Evolutionary conservation across 2,113 vertebrate species (phyloP).

Genomic region (Apus apus): DNA sequence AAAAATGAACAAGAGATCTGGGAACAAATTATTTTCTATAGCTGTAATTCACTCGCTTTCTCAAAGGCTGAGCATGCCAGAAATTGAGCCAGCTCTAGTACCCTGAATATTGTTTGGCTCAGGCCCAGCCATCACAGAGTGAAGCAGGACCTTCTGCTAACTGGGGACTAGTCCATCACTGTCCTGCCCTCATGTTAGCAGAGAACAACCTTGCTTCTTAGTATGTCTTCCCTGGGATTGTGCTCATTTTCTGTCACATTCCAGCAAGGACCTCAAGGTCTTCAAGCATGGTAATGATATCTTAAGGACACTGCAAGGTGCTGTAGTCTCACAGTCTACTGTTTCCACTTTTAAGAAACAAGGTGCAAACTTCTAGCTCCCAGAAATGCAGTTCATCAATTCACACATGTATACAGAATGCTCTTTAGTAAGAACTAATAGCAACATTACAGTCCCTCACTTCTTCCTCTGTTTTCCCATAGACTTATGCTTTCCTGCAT

Average conservation of each 20-base stretch:
- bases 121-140: background rate
- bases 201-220: background rate
- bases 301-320: background rate
- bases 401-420: background rate
- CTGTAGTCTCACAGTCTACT: background rate
- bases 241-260: background rate
- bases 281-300: accelerated
- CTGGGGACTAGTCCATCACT: background rate
- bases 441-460: background rate
- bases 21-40: background rate
- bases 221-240: background rate
- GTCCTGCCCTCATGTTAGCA: background rate
- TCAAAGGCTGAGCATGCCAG: background rate
- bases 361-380: background rate
- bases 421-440: background rate
- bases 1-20: background rate
- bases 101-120: background rate
- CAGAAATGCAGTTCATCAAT: background rate
- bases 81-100: background rate
- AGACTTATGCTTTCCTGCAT: background rate
- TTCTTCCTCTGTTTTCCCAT: background rate
- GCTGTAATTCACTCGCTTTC: background rate
- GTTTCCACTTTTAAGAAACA: background rate
- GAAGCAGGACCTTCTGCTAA: background rate
- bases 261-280: background rate